These are phyloP conservation scores for Leptestheria dahalacensis DNA, from an alignment of 1,140 invertebrate genomes.

Conservation along the genomic window DNA sequence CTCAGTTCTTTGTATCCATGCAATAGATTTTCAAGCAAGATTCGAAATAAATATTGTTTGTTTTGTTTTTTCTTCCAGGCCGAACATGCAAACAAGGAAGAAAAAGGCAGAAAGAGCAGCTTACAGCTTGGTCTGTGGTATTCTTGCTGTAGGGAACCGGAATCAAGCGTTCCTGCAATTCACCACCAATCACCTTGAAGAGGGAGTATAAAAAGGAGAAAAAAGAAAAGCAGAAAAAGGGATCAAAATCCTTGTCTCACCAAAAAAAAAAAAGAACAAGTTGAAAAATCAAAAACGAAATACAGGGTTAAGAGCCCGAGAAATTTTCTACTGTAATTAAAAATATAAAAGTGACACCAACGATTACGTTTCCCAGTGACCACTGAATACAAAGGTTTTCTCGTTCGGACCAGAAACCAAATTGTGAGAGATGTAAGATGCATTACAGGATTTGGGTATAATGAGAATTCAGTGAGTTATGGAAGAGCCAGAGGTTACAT, in stretches of 20 bases:
- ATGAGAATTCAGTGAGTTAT: background rate
- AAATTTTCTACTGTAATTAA: background rate
- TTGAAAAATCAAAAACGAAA: background rate
- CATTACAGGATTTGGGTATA: background rate
- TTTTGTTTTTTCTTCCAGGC: background rate
- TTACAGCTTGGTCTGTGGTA: conserved; percentile 98
- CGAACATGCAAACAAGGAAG: background rate
- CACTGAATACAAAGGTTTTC: background rate
- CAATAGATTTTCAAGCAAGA: background rate
- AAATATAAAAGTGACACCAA: background rate
- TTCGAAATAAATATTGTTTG: background rate
- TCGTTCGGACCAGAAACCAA: background rate
- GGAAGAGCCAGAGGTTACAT: background rate
- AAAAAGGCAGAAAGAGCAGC: conserved; percentile 32
- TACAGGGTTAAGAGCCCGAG: too few relatives aligned
- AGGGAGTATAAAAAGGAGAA: background rate
- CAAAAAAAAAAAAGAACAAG: background rate
- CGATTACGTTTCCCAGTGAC: background rate
- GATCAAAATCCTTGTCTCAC: background rate
- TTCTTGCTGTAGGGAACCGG: conserved; percentile 98
- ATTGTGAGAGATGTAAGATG: background rate
- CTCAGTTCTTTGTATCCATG: too few relatives aligned
- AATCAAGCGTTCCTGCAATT: conserved; percentile 97
- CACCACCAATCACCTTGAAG: conserved; percentile 96
- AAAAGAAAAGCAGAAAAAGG: background rate